Base-by-base conservation (phyloP, 1,140 invertebrate species). In the Lutraria rhynchaena region DNA sequence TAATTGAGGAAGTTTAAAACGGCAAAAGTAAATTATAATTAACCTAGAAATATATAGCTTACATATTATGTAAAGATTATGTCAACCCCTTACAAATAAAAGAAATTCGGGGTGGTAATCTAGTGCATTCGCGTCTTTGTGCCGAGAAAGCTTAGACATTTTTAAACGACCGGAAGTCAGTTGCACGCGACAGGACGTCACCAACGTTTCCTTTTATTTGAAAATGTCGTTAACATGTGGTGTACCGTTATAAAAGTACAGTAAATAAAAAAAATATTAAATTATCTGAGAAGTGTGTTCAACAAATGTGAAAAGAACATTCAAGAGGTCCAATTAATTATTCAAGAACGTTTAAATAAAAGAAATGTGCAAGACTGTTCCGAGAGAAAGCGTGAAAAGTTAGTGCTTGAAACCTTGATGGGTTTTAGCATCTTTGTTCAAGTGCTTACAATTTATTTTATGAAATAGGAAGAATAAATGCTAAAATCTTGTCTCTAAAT, bases 361-460 rank as follows among this genome's bases (percentile, higher is more conserved):
- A 55, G 53, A 71, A 71, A 71, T 71, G 69, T 57, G 69, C 27
- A 71, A 71, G 51, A n/a, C 46, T 27, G 69, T 53, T 71, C 27
- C 22, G 27, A 41, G 57, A 55, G 17, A 29, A 71, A 71, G 35
- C 5, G 17, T 17, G 33, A 33, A 71, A 27, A 19, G 35, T 4
- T 27, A n/a, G 24, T 31, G 19, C 53, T 57, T 55, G 35, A 57
- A 31, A 35, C 35, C 49, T 37, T 71, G 53, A 71, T 57, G 69
- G 53, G 24, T 71, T 57, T 57, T 31, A 71, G 35, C 69, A 71
- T 71, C 69, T 53, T 71, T 31, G 24, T 51, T 71, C 69, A 71
- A 71, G 69, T 71, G 35, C 53, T 31, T 71, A 71, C 37, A 71
- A 71, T 71, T 71, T 71, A 71, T 71, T 71, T 71, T 71, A 71